Evolutionary conservation across 2,888 invertebrate species (phyloP).

Genomic region (Tenthredo mesomela): DNA sequence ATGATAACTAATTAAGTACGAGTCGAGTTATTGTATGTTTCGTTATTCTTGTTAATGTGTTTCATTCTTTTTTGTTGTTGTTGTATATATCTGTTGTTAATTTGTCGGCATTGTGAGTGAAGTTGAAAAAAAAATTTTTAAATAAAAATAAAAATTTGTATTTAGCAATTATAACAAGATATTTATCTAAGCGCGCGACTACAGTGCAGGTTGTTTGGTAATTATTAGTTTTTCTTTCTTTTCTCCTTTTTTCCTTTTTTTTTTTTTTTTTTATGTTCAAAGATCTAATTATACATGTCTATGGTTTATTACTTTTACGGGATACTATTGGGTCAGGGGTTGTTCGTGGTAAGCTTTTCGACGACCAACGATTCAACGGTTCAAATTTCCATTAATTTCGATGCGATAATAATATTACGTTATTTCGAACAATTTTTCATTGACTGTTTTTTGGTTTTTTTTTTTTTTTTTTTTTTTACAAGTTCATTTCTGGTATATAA

Average conservation of each 20-base stretch:
- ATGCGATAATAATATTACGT: background rate
- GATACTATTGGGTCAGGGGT: constrained; percentile 12
- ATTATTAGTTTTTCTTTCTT: background rate
- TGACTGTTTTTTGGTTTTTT: constrained; percentile 38
- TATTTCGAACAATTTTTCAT: background rate
- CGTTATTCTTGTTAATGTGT: constrained; percentile 29
- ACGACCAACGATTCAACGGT: constrained; percentile 7
- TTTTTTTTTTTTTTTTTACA: background rate
- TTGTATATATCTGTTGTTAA: background rate
- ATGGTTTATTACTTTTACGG: constrained; percentile 23
- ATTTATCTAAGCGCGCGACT: constrained; percentile 40
- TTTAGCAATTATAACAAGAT: background rate
- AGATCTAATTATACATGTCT: constrained; percentile 32
- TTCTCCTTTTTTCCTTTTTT: background rate
- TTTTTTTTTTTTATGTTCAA: background rate
- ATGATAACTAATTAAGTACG: background rate
- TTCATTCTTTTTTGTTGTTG: background rate
- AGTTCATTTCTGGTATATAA: background rate
- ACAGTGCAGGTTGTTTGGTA: constrained; percentile 30
- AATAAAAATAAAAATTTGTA: background rate
- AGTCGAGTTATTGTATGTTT: constrained; percentile 20
- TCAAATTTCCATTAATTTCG: background rate
- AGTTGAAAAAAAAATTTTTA: background rate
- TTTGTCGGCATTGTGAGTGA: background rate
- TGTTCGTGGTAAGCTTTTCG: constrained; percentile 27